phyloP scores from a whole-genome alignment of 2,888 invertebrate genomes.

The Caenorhabditis becei region DNA sequence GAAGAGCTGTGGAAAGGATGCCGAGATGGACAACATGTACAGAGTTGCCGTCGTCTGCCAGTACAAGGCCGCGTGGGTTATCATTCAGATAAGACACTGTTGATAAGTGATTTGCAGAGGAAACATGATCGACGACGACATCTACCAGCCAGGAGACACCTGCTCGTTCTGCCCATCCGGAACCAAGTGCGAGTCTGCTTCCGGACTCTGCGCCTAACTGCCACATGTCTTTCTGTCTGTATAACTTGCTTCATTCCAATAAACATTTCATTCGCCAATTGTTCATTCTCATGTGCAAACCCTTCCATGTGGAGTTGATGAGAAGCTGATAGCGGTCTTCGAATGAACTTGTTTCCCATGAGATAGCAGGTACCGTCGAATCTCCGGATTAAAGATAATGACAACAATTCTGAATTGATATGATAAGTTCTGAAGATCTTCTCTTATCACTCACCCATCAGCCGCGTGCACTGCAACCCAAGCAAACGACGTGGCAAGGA shows the following conservation, averaged over 20 bases:
- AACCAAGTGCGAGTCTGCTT: slow-evolving; percentile 41
- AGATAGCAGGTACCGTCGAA: slow-evolving; percentile 12
- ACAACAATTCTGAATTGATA: slow-evolving; percentile 30
- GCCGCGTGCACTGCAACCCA: slow-evolving; percentile 58
- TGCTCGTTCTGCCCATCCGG: slow-evolving; percentile 50
- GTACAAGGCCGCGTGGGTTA: slow-evolving; percentile 32
- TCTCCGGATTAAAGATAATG: slow-evolving; percentile 30
- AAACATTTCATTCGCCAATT: not conserved
- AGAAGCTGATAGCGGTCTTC: not conserved
- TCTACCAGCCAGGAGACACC: slow-evolving; percentile 46
- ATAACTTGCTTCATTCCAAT: not conserved
- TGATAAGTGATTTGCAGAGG: slow-evolving; percentile 30
- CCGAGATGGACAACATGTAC: slow-evolving; percentile 19
- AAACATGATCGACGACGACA: slow-evolving; percentile 35
- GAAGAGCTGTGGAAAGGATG: slow-evolving; percentile 29
- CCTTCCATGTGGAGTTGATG: not conserved
- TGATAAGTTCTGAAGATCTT: not conserved
- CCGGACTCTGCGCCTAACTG: slow-evolving; percentile 45
- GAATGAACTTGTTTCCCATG: not conserved
- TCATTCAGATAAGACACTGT: not conserved
- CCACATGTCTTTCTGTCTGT: slow-evolving; percentile 10
- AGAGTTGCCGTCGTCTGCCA: slow-evolving; percentile 19
- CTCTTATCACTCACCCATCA: slow-evolving; percentile 47
- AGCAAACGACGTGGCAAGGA: slow-evolving; percentile 57
- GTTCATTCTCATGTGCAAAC: not conserved